Percentiles rank a stretch among this genome's conserved stretches.
Conservation (phyloP, 2,113 vertebrate genomes). For the Quiscalus mexicanus region DNA sequence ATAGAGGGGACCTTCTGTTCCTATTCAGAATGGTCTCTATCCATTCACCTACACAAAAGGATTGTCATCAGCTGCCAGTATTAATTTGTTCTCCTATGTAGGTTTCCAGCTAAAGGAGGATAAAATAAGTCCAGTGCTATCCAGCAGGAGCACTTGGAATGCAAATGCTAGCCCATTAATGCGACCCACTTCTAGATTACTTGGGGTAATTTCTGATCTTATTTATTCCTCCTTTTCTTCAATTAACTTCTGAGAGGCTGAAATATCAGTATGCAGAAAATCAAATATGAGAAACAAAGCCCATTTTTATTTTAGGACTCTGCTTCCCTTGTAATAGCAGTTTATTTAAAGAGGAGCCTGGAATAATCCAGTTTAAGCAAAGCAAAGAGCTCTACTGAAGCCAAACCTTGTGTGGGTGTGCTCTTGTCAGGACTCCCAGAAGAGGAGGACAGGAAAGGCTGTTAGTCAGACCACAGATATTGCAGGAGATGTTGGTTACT, state of each 20-base stretch:
- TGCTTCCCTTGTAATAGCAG: conserved; percentile 30
- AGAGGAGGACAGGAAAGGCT: not conserved
- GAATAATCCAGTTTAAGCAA: conserved; percentile 62
- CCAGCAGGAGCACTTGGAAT: conserved; percentile 31
- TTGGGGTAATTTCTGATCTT: conserved; percentile 31
- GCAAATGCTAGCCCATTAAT: conserved; percentile 26
- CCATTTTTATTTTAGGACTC: conserved; percentile 44
- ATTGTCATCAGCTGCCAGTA: conserved; percentile 8
- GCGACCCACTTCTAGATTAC: conserved; percentile 4
- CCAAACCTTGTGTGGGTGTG: conserved; percentile 49
- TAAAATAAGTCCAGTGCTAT: not conserved
- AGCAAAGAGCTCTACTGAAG: conserved; percentile 7
- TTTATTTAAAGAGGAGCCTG: conserved; percentile 55
- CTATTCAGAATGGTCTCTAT: conserved; percentile 60
- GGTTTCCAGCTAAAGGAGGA: conserved; percentile 1
- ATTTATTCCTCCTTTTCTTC: conserved; percentile 19
- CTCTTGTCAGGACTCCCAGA: conserved; percentile 53
- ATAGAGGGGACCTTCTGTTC: conserved; percentile 62
- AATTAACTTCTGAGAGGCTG: conserved; percentile 16
- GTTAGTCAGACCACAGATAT: conserved; percentile 27
- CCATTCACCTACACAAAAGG: conserved; percentile 55
- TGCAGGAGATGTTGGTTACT: conserved; percentile 10
- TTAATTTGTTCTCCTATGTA: conserved; percentile 53
- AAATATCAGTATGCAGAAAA: conserved; percentile 2
- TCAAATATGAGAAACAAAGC: conserved; percentile 12